phyloP scores from a whole-genome alignment of 2,113 vertebrate species.

The Serilophus lunatus region DNA sequence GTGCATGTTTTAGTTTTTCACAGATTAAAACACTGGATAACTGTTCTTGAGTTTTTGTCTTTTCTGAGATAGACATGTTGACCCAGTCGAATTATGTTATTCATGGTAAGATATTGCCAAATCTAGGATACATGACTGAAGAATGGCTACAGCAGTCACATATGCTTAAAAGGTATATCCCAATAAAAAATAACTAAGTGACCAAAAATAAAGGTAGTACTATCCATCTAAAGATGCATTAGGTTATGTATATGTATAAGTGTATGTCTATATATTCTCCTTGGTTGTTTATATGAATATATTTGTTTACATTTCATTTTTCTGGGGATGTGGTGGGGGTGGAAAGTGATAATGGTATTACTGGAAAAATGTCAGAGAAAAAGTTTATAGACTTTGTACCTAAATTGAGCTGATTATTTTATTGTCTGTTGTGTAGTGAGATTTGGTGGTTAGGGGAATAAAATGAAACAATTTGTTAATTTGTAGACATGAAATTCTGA shows the following conservation, averaged over 20 bases:
- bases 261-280: background rate
- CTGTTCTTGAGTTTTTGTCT: background rate
- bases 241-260: background rate
- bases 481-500: background rate
- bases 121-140: background rate
- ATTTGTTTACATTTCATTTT: background rate
- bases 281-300: background rate
- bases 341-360: background rate
- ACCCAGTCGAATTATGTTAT: background rate
- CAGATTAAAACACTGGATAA: background rate
- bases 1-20: conserved; percentile 1
- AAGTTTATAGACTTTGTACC: background rate
- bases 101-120: background rate
- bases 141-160: background rate
- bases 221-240: background rate
- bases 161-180: background rate
- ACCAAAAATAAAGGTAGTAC: background rate
- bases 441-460: background rate
- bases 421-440: background rate
- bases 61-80: background rate
- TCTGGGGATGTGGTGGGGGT: background rate
- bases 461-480: background rate
- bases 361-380: background rate
- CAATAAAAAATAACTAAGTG: background rate
- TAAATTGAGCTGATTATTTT: background rate